phyloP scores from a whole-genome alignment of 2,113 vertebrate genomes.

The Scartelaos histophorus region DNA sequence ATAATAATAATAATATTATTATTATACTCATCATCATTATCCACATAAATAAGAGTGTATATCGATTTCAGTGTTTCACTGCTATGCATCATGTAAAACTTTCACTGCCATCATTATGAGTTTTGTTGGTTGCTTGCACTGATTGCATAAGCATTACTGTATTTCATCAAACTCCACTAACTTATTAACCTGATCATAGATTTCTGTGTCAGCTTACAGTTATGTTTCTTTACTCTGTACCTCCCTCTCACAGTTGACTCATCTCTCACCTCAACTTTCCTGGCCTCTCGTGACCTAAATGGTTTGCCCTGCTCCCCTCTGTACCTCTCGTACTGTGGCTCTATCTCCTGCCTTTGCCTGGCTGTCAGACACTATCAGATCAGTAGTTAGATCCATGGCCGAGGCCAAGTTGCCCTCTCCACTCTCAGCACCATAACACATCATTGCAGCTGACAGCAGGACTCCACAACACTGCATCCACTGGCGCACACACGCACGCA shows the following conservation, averaged over 20 bases:
- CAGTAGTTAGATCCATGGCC: conserved; percentile 74
- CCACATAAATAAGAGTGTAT: not conserved
- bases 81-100: not conserved
- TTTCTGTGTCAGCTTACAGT: conserved; percentile 4
- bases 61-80: not conserved
- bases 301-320: conserved; percentile 41
- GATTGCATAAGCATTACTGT: not conserved
- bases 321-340: conserved; percentile 20
- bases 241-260: conserved; percentile 33
- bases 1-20: no score
- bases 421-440: conserved; percentile 70
- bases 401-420: conserved; percentile 65
- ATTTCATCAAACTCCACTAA: conserved; percentile 8
- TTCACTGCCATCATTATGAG: not conserved
- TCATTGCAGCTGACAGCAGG: conserved; percentile 73
- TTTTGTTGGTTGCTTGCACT: not conserved
- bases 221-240: conserved; percentile 15
- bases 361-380: conserved; percentile 73
- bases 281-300: conserved; percentile 46
- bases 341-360: conserved; percentile 32
- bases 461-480: conserved; percentile 49
- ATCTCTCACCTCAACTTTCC: conserved; percentile 37
- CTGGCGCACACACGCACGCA: conserved; percentile 7
- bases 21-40: not conserved
- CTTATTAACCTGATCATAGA: conserved; percentile 4